Evolutionary conservation across 1,140 invertebrate species (phyloP).

Genomic region (Neuroterus valhalla): DNA sequence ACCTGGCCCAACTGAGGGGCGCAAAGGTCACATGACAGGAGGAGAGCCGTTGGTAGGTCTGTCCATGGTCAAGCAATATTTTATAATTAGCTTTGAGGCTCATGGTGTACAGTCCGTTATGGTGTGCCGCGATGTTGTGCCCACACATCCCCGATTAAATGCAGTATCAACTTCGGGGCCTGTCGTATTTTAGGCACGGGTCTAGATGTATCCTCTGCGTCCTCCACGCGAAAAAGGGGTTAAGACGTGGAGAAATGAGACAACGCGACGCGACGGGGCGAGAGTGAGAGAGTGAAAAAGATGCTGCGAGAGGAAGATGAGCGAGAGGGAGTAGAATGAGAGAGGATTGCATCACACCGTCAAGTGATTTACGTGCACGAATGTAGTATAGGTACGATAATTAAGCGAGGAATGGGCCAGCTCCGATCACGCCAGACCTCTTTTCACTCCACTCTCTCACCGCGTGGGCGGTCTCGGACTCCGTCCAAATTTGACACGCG

Average conservation of each 20-base stretch:
- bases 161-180: constrained; percentile 61
- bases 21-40: constrained; percentile 44
- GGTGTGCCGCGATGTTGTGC: constrained; percentile 64
- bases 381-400: constrained; percentile 68
- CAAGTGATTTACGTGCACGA: constrained; percentile 68
- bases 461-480: constrained; percentile 69
- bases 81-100: constrained; percentile 68
- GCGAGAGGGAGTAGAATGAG: constrained; percentile 7
- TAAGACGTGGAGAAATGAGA: constrained; percentile 56
- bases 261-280: constrained; percentile 26
- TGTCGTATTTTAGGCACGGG: constrained; percentile 62
- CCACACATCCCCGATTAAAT: constrained; percentile 69
- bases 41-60: constrained; percentile 53
- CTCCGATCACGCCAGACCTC: constrained; percentile 60
- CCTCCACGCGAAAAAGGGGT: constrained; percentile 55
- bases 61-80: constrained; percentile 64
- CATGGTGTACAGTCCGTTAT: constrained; percentile 49
- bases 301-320: too few species aligned
- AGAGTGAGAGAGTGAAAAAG: constrained; percentile 23
- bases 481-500: constrained; percentile 70
- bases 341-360: constrained; percentile 58
- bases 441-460: constrained; percentile 63
- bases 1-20: constrained; percentile 21
- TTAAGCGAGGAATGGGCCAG: constrained; percentile 66
- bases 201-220: constrained; percentile 41